Evolutionary conservation across 2,113 vertebrate genomes (phyloP).

Genomic region (crab-eating macaque (Macaca fascicularis)): T2T-MFA8v1.1 NC_088393.1:38806001-38806500

Average conservation of each 20-base stretch:
- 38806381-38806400: background rate
- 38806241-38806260: background rate
- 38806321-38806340: background rate
- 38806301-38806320: background rate
- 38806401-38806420: background rate
- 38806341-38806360: background rate
- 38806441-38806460: background rate
- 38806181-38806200: background rate
- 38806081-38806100: background rate
- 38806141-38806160: fast-evolving
- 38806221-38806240: fast-evolving
- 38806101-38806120: too few species aligned
- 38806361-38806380: background rate
- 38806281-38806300: background rate
- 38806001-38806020: background rate
- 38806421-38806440: background rate
- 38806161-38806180: fast-evolving
- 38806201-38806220: background rate
- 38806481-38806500: constrained; percentile 50
- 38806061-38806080: background rate
- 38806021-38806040: background rate
- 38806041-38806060: background rate
- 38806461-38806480: constrained; percentile 41
- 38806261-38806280: background rate
- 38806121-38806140: background rate